Evolutionary conservation across 1,140 invertebrate genomes (phyloP).

Genomic region (Sycobia sp.): DNA sequence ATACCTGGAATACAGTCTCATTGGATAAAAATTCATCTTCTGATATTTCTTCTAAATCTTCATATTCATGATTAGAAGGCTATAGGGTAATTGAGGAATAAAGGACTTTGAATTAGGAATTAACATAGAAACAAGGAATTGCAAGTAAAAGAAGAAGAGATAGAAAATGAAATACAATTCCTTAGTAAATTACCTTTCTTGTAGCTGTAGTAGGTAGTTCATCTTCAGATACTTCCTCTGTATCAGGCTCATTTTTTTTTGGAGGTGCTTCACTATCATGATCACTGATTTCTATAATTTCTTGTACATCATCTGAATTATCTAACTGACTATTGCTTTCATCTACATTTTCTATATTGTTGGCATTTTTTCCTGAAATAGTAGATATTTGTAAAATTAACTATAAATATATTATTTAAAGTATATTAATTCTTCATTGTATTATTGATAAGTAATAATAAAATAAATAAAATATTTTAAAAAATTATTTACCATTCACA

Average conservation of each 20-base stretch:
- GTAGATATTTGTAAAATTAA: no score
- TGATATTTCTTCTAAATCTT: slow-evolving; percentile 44
- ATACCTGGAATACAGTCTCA: slow-evolving; percentile 40
- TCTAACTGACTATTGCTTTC: neutral
- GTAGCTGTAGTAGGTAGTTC: slow-evolving; percentile 64
- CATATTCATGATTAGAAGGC: slow-evolving; percentile 32
- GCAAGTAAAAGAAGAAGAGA: slow-evolving; percentile 2
- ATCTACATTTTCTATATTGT: slow-evolving; percentile 36
- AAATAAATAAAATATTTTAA: no score
- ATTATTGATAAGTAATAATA: no score
- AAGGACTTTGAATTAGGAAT: slow-evolving; percentile 20
- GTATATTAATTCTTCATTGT: slow-evolving; percentile 35
- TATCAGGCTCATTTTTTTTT: slow-evolving; percentile 65
- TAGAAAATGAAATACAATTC: neutral
- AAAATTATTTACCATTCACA: neutral
- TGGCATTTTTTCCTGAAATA: slow-evolving; percentile 40
- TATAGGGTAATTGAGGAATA: slow-evolving; percentile 15
- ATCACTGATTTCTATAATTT: slow-evolving; percentile 43
- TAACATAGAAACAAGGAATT: slow-evolving; percentile 7
- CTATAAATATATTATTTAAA: no score
- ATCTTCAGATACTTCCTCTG: slow-evolving; percentile 73
- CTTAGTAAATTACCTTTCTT: slow-evolving; percentile 47
- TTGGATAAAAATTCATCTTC: slow-evolving; percentile 41
- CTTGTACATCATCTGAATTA: slow-evolving; percentile 23
- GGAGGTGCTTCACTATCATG: slow-evolving; percentile 33